Conservation (phyloP, 2,888 invertebrate species). For the Temnothorax unifasciatus region DNA sequence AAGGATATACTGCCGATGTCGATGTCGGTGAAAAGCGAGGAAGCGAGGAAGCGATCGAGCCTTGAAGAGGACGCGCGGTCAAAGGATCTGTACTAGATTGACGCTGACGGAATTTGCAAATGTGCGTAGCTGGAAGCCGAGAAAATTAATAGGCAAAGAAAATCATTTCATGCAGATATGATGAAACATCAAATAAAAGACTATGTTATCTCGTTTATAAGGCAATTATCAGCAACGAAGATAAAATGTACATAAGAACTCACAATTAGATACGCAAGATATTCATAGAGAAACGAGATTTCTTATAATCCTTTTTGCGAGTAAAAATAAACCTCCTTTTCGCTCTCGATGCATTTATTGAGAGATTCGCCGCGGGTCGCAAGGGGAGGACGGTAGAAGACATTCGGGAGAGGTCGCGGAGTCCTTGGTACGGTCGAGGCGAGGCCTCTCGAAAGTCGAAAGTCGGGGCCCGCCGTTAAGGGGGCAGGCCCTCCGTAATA, state of each 20-base stretch:
- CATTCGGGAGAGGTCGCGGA: constrained; percentile 20
- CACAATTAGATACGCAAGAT: background rate
- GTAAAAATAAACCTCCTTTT: background rate
- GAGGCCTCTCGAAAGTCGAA: constrained; percentile 40
- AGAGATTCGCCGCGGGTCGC: background rate
- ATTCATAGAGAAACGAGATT: background rate
- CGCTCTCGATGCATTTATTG: background rate
- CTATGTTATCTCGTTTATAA: background rate
- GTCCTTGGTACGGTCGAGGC: background rate
- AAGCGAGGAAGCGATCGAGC: constrained; percentile 24
- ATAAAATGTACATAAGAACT: background rate
- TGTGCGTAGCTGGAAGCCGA: no score
- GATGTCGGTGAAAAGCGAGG: constrained; percentile 6
- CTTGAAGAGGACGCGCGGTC: background rate
- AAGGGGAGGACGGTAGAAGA: background rate
- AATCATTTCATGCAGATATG: background rate
- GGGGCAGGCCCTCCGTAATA: constrained; percentile 60
- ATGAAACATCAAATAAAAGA: background rate
- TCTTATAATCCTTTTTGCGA: no score
- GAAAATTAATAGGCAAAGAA: background rate
- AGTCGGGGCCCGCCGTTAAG: constrained; percentile 42
- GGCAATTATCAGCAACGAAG: background rate
- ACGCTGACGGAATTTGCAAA: constrained; percentile 11
- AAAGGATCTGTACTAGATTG: background rate
- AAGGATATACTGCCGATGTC: constrained; percentile 55